Conservation (phyloP, 1,140 invertebrate species). For the Chironomus striatipennis region DNA sequence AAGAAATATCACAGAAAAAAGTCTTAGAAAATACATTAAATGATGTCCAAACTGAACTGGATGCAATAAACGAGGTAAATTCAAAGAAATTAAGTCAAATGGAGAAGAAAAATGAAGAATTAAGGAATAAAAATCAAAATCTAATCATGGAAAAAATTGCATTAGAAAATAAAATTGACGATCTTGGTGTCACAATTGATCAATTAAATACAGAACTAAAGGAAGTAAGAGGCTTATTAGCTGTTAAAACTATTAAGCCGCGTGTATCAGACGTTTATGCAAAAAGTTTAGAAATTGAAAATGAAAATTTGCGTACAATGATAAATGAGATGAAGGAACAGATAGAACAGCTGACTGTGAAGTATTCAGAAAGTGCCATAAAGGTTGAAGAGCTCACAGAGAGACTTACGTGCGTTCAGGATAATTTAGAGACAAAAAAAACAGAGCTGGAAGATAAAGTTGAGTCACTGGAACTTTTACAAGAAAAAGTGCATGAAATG, state of each 20-base stretch:
- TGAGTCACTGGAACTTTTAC: constrained; percentile 34
- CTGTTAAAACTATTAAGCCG: background rate
- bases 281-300: background rate
- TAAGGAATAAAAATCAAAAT: background rate
- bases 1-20: background rate
- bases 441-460: constrained; percentile 36
- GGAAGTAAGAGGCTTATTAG: background rate
- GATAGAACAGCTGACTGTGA: background rate
- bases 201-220: background rate
- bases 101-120: background rate
- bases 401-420: constrained; percentile 34
- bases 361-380: background rate
- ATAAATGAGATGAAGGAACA: background rate
- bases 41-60: background rate
- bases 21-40: background rate
- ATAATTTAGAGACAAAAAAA: constrained; percentile 34
- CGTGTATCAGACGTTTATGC: background rate
- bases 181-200: background rate
- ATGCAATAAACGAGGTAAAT: background rate
- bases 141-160: background rate
- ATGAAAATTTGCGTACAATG: background rate
- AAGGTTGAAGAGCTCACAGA: constrained; percentile 35
- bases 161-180: constrained; percentile 5
- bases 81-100: background rate
- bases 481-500: constrained; percentile 35